Percentiles rank a stretch among this genome's conserved stretches.
phyloP scores from a whole-genome alignment of 2,888 invertebrate genomes.

The Dichetophora obliterata region DNA sequence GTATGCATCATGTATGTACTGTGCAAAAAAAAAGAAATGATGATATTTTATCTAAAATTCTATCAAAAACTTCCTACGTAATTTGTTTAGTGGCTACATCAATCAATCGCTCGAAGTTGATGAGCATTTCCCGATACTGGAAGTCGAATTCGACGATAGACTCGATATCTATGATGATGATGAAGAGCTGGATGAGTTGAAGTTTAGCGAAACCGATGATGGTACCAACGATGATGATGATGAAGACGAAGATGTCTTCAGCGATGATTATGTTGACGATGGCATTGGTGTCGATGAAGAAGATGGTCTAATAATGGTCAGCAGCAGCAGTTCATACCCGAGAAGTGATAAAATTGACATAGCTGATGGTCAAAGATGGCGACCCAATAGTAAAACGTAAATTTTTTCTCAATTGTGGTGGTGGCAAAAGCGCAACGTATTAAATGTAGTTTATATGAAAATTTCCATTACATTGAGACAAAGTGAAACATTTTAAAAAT shows the following conservation, averaged over 20 bases:
- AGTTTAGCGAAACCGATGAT: constrained; percentile 64
- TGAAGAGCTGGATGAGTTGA: constrained; percentile 64
- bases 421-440: not conserved
- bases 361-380: constrained; percentile 2
- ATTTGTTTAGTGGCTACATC: constrained; percentile 87
- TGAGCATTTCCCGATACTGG: constrained; percentile 87
- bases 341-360: constrained; percentile 18
- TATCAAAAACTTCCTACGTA: constrained; percentile 19
- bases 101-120: constrained; percentile 93
- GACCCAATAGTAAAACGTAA: not conserved
- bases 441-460: not conserved
- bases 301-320: constrained; percentile 8
- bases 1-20: not conserved
- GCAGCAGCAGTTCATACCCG: not conserved
- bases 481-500: too few relatives aligned
- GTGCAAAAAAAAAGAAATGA: not conserved
- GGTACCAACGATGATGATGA: constrained; percentile 53
- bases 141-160: constrained; percentile 62
- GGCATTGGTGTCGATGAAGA: constrained; percentile 48
- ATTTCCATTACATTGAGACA: too few relatives aligned
- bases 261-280: constrained; percentile 49
- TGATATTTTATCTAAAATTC: constrained; percentile 11
- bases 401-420: too few relatives aligned
- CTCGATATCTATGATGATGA: constrained; percentile 61
- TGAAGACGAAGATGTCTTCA: constrained; percentile 39